Evolutionary conservation across 2,797 vertebrate species (phyloP).

Genomic region (Scolopax bukidnonensis): DNA sequence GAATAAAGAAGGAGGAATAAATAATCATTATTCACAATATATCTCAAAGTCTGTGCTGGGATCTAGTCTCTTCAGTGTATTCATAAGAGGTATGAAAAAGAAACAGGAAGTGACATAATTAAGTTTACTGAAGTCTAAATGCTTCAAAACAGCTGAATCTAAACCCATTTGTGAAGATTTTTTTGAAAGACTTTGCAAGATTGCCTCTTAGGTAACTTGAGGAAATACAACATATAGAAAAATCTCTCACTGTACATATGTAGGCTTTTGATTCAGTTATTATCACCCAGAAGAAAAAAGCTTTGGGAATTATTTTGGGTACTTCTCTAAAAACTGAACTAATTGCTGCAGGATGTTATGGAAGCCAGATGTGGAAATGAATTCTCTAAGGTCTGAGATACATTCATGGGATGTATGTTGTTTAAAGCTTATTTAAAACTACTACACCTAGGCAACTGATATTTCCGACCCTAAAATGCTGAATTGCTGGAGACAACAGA

Average conservation of each 20-base stretch:
- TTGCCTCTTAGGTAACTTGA: not conserved
- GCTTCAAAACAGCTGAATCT: not conserved
- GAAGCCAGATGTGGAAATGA: not conserved
- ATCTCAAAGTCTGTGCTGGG: not conserved
- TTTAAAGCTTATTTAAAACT: not conserved
- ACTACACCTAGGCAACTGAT: not conserved
- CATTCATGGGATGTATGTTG: fast-evolving
- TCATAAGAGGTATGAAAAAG: not conserved
- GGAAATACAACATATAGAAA: not conserved
- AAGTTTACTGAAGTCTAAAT: not conserved
- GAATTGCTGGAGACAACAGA: not conserved
- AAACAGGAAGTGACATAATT: not conserved
- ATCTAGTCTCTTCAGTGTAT: not conserved
- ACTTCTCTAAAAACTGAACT: not conserved
- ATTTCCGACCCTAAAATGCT: not conserved
- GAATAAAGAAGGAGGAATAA: not conserved
- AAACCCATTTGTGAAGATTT: not conserved
- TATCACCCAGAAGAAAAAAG: not conserved
- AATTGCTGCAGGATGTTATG: not conserved
- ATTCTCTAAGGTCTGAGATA: not conserved
- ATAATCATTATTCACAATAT: not conserved
- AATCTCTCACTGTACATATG: not conserved
- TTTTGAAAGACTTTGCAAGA: not conserved
- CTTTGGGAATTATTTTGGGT: not conserved
- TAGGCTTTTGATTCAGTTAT: not conserved